Conservation (phyloP, 2,888 invertebrate genomes). For the Caenorhabditis imperialis region DNA sequence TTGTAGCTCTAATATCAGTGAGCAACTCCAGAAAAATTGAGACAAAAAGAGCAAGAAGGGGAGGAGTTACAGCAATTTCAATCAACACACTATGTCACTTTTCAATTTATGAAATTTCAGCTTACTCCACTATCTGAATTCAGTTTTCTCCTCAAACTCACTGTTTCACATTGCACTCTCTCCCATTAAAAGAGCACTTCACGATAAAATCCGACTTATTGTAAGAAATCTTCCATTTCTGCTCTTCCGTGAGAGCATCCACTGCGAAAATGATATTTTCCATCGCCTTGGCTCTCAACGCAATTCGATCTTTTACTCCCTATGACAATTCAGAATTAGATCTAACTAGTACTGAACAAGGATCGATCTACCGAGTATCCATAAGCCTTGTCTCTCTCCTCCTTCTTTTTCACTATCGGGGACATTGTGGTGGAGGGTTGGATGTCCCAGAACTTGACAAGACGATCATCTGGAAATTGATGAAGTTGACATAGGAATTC, state of each 20-base stretch:
- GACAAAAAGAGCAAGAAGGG: no score
- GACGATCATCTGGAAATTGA: conserved; percentile 61
- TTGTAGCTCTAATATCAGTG: no score
- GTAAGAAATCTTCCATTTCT: conserved; percentile 61
- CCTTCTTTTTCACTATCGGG: conserved; percentile 66
- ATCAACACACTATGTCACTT: no score
- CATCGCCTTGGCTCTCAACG: conserved; percentile 73
- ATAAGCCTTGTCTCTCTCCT: conserved; percentile 72
- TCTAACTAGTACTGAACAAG: neutral
- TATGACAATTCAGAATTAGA: conserved; percentile 35
- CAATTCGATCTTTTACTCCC: conserved; percentile 77
- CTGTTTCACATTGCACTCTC: conserved; percentile 75
- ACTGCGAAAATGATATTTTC: conserved; percentile 78
- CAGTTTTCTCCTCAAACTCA: no score
- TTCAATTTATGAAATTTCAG: no score
- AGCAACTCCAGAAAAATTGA: no score
- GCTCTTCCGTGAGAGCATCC: conserved; percentile 65
- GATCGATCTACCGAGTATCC: conserved; percentile 56
- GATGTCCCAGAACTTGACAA: conserved; percentile 75
- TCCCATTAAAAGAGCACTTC: conserved; percentile 77
- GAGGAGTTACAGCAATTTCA: no score
- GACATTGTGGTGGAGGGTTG: conserved; percentile 63
- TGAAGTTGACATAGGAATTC: no score
- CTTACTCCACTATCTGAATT: no score
- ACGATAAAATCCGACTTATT: conserved; percentile 72